Base-by-base conservation (phyloP, 2,888 invertebrate species). In the Limnephilus lunatus region DNA sequence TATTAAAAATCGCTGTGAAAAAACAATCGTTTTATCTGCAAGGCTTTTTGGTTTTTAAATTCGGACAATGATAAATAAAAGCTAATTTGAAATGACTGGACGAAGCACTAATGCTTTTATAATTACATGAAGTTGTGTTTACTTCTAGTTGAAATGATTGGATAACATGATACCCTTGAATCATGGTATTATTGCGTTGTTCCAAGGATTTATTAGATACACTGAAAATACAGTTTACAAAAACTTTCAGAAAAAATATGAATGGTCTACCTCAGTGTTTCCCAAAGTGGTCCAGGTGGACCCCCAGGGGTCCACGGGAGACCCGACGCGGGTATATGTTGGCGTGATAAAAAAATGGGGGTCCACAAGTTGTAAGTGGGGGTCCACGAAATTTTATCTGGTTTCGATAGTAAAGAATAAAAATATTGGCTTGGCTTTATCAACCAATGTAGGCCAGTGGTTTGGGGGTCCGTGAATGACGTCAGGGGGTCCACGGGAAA, bases 61-160 rank as follows among this genome's bases (percentile, higher is more conserved):
- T 39, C 25, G 85, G 85, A 85, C 85, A 44, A 85, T 44, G 85
- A 85, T 85, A 44, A 85, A 85, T 85, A 44, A 39, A 39, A 68
- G 68, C 39, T 7, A 25, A 39, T 32, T 85, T 39, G 19, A 32
- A 85, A 39, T 85, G 82, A 85, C 5, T 82, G 30, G 32, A 82
- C 35, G 32, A 25, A 19, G 5, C 85, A 44, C 85, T 85, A 85
- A 85, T 85, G 35, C 25, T 85, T 39, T 85, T 85, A 32, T 85
- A 85, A 85, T 85, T 3, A 85, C 85, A 3, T 15, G 14, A n/a
- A 39, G 12, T 32, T 25, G 31, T 85, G 39, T 85, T 85, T 44
- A 85, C 85, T 39, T 35, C 35, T 85, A 32, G 5, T 85, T 32
- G 19, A 82, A 82, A 82, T 32, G 30, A 32, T 32, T 82, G 82